Evolutionary conservation across 2,797 vertebrate genomes (phyloP).

Genomic region (Lophotriccus pileatus): DNA sequence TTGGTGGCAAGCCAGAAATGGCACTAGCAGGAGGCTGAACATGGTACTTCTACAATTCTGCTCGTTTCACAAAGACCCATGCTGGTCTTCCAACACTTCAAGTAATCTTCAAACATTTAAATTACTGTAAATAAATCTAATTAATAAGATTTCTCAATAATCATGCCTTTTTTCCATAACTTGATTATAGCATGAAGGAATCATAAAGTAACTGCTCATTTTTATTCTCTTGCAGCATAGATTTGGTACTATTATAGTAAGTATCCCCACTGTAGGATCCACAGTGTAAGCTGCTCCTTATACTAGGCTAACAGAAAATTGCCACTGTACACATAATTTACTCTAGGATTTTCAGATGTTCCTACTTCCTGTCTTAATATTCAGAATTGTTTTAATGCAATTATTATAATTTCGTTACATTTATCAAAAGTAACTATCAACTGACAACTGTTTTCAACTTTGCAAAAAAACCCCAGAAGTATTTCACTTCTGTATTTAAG

Average conservation of each 20-base stretch:
- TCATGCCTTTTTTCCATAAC: neutral
- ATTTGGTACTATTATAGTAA: neutral
- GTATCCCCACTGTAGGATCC: neutral
- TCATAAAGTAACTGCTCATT: neutral
- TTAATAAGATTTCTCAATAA: neutral
- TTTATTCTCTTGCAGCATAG: neutral
- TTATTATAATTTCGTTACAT: neutral
- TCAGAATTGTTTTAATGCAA: neutral
- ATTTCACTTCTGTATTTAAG: neutral
- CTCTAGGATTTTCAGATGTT: neutral
- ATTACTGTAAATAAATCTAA: neutral
- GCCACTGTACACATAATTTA: neutral
- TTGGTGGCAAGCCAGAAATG: neutral
- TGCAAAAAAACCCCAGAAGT: neutral
- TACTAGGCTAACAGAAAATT: neutral
- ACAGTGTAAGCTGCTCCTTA: neutral
- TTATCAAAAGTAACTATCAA: neutral
- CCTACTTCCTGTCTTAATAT: neutral
- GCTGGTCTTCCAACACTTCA: neutral
- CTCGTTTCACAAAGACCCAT: neutral
- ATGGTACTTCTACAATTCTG: neutral
- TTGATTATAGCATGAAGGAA: neutral
- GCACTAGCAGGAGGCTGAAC: neutral
- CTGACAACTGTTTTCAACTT: neutral
- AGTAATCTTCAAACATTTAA: neutral